Base-by-base conservation (phyloP, 1,140 invertebrate genomes). In the Panonychus citri region DNA sequence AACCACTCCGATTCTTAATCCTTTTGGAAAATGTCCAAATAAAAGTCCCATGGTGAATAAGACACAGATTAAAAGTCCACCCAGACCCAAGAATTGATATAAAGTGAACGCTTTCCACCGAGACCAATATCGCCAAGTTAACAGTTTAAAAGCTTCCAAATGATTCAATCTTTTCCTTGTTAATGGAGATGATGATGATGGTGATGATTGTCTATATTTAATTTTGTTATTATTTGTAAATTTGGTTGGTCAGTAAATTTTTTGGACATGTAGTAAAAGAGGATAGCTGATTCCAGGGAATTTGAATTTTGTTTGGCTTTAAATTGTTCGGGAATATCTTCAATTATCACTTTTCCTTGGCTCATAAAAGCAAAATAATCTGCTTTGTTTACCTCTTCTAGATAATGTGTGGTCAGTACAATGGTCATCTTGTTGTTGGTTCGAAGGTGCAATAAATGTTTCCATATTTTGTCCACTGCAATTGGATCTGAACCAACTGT, bases 1-100 rank as follows among this genome's bases (percentile, higher is more conserved):
- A 8, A 88, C 82, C 55, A 94, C 76, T 28, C 82, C 85, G 65
- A 95, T 62, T 61, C 77, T 77, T 0, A 95, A 74, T 43, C 81
- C 80, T 49, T 76, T 78, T 0, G 89, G 88, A 66, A 88, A 83
- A 28, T 83, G 76, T 56, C 89, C 90, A 62, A 94, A 89, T 21
- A 88, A 85, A 34, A 5, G 30, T 7, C 30, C 30, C 30, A 34
- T 5, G 5, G 30, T 34, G 30, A 34, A 34, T 12, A 34, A 34
- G 12, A 34, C 30, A 34, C 30, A 5, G 12, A 34, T 34, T 7
- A 34, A 34, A 34, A 34, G 30, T 12, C 30, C 5, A 34, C 30
- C 30, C 5, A 34, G 5, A 34, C 30, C 30, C 12, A 34, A 7
- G 30, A 34, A 34, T 34, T 34, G 30, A 34, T 34, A 34, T 12